Evolutionary conservation across 2,113 vertebrate species (phyloP).

Genomic region (Glareola pratincola): DNA sequence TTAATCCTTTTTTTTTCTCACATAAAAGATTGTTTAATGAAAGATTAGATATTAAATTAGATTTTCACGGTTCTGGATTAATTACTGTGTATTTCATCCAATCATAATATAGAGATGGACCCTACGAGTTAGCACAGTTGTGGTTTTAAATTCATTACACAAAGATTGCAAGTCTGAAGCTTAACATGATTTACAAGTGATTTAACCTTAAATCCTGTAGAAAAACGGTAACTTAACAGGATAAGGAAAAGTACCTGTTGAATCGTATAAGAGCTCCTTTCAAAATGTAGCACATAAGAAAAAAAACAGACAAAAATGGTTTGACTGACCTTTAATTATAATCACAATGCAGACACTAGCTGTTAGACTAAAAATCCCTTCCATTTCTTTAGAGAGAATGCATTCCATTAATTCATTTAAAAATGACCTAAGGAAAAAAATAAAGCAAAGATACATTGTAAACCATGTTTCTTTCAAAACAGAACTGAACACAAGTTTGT

Average conservation of each 20-base stretch:
- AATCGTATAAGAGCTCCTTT: not conserved
- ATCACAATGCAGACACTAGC: conserved; percentile 74
- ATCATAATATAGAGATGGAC: not conserved
- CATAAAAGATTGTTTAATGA: not conserved
- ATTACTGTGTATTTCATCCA: not conserved
- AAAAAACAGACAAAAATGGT: not conserved
- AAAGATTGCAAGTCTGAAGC: not conserved
- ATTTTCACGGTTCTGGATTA: not conserved
- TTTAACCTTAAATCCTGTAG: not conserved
- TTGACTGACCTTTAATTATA: conserved; percentile 80
- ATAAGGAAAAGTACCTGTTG: not conserved
- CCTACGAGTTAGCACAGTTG: not conserved
- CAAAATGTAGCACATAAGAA: not conserved
- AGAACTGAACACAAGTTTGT: not conserved
- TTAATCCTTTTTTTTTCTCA: not conserved
- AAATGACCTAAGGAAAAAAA: conserved; percentile 78
- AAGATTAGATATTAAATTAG: not conserved
- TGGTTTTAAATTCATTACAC: not conserved
- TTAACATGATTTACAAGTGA: not conserved
- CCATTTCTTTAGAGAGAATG: conserved; percentile 79
- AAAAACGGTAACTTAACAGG: not conserved
- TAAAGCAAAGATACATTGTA: not conserved
- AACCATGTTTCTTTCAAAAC: not conserved
- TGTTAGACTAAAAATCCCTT: conserved; percentile 79
- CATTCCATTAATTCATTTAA: conserved; percentile 78